phyloP scores from a whole-genome alignment of 2,113 vertebrate species.

The Atractosteus spatula region DNA sequence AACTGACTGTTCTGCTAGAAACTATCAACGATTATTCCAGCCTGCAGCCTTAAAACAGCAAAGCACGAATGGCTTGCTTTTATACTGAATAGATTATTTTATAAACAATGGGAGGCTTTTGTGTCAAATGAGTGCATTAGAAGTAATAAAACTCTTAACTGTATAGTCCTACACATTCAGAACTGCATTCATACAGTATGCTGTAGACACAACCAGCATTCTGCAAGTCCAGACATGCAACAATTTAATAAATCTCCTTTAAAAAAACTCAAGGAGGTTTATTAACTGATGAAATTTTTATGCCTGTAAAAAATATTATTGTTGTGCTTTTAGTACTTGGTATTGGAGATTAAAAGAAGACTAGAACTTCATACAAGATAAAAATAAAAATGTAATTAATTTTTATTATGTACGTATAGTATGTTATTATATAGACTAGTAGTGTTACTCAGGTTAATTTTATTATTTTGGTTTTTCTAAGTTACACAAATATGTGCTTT shows the following conservation, averaged over 20 bases:
- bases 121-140: slow-evolving; percentile 62
- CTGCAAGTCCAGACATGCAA: slow-evolving; percentile 73
- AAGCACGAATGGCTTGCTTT: neutral
- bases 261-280: slow-evolving; percentile 76
- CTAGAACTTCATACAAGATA: neutral
- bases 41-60: slow-evolving; percentile 17
- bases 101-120: slow-evolving; percentile 59
- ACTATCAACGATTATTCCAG: slow-evolving; percentile 41
- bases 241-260: slow-evolving; percentile 81
- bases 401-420: too few relatives aligned
- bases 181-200: slow-evolving; percentile 57
- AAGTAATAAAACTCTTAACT: slow-evolving; percentile 57
- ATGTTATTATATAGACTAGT: too few relatives aligned
- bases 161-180: slow-evolving; percentile 49
- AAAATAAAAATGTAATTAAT: too few relatives aligned
- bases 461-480: too few relatives aligned
- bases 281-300: slow-evolving; percentile 83
- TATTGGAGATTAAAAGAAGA: slow-evolving; percentile 53
- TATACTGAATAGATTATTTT: slow-evolving; percentile 26
- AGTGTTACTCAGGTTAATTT: too few relatives aligned
- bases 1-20: slow-evolving; percentile 32
- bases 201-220: slow-evolving; percentile 53
- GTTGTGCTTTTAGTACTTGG: slow-evolving; percentile 68
- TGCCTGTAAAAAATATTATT: slow-evolving; percentile 71
- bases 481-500: too few relatives aligned